Evolutionary conservation across 1,140 invertebrate species (phyloP), one percentile per base, ranked within the genome.

Genomic region (Tetraneura akinire): DNA sequence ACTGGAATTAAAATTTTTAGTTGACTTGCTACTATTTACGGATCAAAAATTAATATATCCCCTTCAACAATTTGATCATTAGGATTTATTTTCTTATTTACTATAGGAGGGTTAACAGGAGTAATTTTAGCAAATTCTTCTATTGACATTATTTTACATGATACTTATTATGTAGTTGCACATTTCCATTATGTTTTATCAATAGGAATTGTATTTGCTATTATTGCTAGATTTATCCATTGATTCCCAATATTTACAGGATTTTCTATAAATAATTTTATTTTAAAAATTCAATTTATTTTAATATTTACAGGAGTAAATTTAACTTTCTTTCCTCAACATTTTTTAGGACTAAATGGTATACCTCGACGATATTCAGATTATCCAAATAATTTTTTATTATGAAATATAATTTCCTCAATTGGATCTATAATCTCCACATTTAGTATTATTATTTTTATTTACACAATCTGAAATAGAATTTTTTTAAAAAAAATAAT

Each of bases 161-260:
- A 92, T 85, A 92, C 90, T 29, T 93, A 92, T 85, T 93, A 91
- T 88, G 91, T 92, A 64, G 91, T 92, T 73, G 90, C 89, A 68
- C 91, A 93, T 26, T 64, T 64, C n/a, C 32, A 64, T n/a, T 64
- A 90, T 86, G 88, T 90, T 66, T 82, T 91, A 83, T 90, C 88
- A 23, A 90, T 90, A 86, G 89, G 89, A 83, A 89, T 91, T 14
- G 88, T 92, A 84, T 92, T 92, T 88, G 88, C 89, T 70, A 90
- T 92, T 88, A 88, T 92, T 86, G 88, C 84, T 73, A 90, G 90
- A 82, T 88, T 92, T 86, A 86, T 89, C 85, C 86, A 89, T 82
- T 93, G 90, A 89, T 91, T 87, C 64, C 88, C 89, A 23, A 83
- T 91, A 87, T 87, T 60, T 5, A 29, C 55, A 60, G 13, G 55